Evolutionary conservation across 2,797 vertebrate genomes (phyloP), one percentile per base, ranked within the genome.

Genomic region (Squalus acanthias): DNA sequence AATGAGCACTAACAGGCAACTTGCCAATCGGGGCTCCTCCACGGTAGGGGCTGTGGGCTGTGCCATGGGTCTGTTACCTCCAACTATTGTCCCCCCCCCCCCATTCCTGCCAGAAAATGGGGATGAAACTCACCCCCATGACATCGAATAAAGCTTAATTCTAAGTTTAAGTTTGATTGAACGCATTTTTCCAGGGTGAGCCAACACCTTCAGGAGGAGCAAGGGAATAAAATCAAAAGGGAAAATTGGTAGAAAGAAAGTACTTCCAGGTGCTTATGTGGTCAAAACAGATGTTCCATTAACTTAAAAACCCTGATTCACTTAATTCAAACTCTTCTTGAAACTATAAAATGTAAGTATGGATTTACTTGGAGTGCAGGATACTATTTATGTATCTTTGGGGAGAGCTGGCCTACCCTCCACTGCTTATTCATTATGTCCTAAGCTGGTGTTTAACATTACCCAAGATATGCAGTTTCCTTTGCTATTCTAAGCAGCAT

Each of bases 231-330:
- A 88, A 57, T 57, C 50, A 88, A 88, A 82, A 46, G 39, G n/a
- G n/a, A 46, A 46, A 82, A 88, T 26, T 53, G 26, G 50, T 24
- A 5, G 46, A 20, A 46, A 50, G 39, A 46, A 85, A 85, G 7
- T 60, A 29, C 50, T 60, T 69, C 65, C 39, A 67, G 63, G 92
- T 70, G 15, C 33, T 94, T 39, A 67, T 39, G 57, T 67, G 92
- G 63, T 94, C 67, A 69, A 94, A 69, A 94, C 92, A 94, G 92
- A 39, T 70, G 92, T 94, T 94, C 17, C 2, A 12, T 94, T 69
- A 94, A n/a, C 57, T 65, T 92, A 65, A 33, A 69, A 69, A 67
- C 8, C n/a, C 6, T 26, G 33, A 13, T 8, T 69, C 92, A 70
- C 22, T 65, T 67, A 94, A 69, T 22, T 67, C 63, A 94, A 89